A percentile compares a stretch with the other conserved stretches of the same genome.
These are phyloP conservation scores for Synergus gifuensis DNA, from an alignment of 2,888 invertebrate species.

Conservation along the genomic window DNA sequence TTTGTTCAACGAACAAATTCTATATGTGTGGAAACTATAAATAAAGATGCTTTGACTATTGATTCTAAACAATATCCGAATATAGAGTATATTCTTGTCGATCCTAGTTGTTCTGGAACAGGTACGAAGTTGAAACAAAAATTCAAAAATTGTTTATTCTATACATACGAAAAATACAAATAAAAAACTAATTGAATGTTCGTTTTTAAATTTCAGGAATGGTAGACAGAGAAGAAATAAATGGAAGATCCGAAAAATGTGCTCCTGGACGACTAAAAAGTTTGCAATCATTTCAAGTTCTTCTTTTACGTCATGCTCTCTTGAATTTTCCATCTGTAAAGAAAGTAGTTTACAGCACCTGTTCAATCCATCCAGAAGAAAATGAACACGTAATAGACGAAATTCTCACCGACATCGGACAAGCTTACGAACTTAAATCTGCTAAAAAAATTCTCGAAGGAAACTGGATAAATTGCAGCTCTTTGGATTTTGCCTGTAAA, in stretches of 20 bases:
- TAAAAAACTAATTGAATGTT: background rate
- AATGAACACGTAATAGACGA: conserved; percentile 94
- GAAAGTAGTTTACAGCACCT: conserved; percentile 96
- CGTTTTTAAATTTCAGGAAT: conserved; percentile 79
- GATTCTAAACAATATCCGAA: conserved; percentile 81
- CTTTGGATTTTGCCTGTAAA: conserved; percentile 83
- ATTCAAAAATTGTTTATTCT: background rate
- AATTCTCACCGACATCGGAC: conserved; percentile 77
- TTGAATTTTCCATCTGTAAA: conserved; percentile 89
- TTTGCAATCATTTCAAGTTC: conserved; percentile 88
- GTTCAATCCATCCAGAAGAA: conserved; percentile 93
- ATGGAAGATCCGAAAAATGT: conserved; percentile 78
- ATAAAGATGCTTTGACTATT: conserved; percentile 87
- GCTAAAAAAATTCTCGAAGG: conserved; percentile 81
- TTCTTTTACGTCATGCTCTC: conserved; percentile 92
- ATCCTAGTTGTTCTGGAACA: conserved; percentile 98
- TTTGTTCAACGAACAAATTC: conserved; percentile 84
- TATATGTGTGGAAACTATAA: conserved; percentile 83
- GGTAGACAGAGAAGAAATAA: conserved; percentile 79
- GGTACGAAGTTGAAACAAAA: conserved; percentile 79
- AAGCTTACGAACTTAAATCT: conserved; percentile 82
- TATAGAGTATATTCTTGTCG: conserved; percentile 95
- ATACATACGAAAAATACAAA: background rate
- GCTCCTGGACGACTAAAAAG: conserved; percentile 81
- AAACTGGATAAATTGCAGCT: conserved; percentile 86